These are phyloP conservation scores for Lethocerus indicus DNA, from an alignment of 1,140 invertebrate genomes.

Conservation along the genomic window DNA sequence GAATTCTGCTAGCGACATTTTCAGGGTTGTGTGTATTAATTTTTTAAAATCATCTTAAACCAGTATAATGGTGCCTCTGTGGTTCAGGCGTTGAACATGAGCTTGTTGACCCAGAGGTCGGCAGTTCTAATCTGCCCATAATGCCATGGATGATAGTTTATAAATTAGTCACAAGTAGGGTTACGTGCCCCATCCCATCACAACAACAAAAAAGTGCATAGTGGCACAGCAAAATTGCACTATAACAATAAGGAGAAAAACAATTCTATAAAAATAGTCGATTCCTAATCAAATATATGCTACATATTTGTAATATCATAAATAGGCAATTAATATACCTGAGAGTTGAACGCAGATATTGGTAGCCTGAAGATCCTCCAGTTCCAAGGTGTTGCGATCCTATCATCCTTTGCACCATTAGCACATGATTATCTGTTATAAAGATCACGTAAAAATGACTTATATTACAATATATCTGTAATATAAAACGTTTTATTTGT, in stretches of 20 bases:
- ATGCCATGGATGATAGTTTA: no score
- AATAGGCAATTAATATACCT: conserved; percentile 39
- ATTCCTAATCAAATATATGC: not conserved
- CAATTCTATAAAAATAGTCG: not conserved
- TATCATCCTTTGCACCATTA: conserved; percentile 99
- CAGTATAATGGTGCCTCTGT: not conserved
- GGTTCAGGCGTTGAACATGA: no score
- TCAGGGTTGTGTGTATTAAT: not conserved
- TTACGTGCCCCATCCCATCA: not conserved
- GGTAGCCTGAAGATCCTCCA: conserved; percentile 94
- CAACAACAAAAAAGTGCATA: not conserved
- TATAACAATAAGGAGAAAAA: not conserved
- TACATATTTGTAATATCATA: not conserved
- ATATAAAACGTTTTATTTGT: no score
- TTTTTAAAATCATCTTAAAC: not conserved
- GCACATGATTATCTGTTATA: conserved; percentile 84
- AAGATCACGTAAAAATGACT: no score
- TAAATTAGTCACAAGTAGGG: not conserved
- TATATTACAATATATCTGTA: no score
- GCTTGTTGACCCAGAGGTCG: no score
- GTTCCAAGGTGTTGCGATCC: conserved; percentile 92
- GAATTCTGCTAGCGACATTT: not conserved
- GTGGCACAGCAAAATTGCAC: not conserved
- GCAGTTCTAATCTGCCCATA: no score
- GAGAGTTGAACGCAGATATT: conserved; percentile 92